Percentiles rank a stretch among this genome's conserved stretches.
These are phyloP conservation scores for Microvelia longipes DNA, from an alignment of 1,140 invertebrate species.

Conservation along the genomic window DNA sequence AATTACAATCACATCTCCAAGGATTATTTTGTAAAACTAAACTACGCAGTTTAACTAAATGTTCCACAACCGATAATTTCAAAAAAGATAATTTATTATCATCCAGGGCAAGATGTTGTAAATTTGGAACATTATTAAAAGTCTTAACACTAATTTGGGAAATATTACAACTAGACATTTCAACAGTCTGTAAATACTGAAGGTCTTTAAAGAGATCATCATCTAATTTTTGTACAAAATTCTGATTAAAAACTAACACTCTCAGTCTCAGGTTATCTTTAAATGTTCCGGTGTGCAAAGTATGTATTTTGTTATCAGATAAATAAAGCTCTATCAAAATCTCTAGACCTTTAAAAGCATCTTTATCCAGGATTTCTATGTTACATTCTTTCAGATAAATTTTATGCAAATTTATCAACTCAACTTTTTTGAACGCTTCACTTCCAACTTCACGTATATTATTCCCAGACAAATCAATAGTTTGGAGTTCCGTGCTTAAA, in stretches of 20 bases:
- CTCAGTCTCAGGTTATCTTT: slow-evolving; percentile 21
- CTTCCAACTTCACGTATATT: slow-evolving; percentile 43
- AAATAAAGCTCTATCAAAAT: slow-evolving; percentile 76
- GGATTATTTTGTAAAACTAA: slow-evolving; percentile 63
- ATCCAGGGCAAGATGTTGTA: slow-evolving; percentile 50
- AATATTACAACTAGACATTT: slow-evolving; percentile 56
- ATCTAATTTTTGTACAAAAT: slow-evolving; percentile 51
- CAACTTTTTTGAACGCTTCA: slow-evolving; percentile 50
- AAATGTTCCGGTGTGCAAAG: slow-evolving; percentile 19
- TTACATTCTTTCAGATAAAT: slow-evolving; percentile 54
- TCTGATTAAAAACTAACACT: slow-evolving; percentile 52
- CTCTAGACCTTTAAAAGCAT: slow-evolving; percentile 56
- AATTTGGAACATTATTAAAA: slow-evolving; percentile 48
- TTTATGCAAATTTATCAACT: slow-evolving; percentile 64
- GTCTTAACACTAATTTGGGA: slow-evolving; percentile 47
- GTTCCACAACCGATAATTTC: slow-evolving; percentile 39
- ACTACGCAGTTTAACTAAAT: slow-evolving; percentile 48
- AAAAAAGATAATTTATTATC: slow-evolving; percentile 48
- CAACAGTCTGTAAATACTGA: slow-evolving; percentile 52
- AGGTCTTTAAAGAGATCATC: slow-evolving; percentile 60
- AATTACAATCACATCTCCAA: slow-evolving; percentile 74
- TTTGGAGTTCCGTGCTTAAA: slow-evolving; percentile 56
- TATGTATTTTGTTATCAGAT: slow-evolving; percentile 43
- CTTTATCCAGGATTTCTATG: slow-evolving; percentile 48
- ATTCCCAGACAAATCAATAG: slow-evolving; percentile 58